Evolutionary conservation across 2,113 vertebrate genomes (phyloP).

Genomic region (Addax nasomaculatus): DNA sequence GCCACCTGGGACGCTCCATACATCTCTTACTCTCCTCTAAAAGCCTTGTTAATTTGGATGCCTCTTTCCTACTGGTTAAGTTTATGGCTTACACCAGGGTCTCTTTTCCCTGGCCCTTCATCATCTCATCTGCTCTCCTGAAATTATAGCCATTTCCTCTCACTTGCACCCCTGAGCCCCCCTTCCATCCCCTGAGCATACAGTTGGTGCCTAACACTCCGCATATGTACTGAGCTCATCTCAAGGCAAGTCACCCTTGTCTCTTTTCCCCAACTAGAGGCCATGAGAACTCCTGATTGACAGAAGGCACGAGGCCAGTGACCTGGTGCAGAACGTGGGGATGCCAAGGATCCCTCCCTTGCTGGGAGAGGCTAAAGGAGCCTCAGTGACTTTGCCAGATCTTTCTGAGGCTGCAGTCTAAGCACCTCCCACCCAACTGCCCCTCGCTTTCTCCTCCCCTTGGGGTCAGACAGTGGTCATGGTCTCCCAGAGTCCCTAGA

Average conservation of each 20-base stretch:
- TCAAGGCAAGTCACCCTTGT: rapidly evolving
- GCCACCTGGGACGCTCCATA: neutral
- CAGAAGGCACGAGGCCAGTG: neutral
- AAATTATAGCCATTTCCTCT: neutral
- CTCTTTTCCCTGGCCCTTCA: neutral
- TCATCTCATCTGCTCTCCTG: neutral
- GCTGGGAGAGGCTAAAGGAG: neutral
- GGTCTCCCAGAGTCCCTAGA: neutral
- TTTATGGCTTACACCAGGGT: neutral
- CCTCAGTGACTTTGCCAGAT: neutral
- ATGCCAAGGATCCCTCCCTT: neutral
- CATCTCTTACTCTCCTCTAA: neutral
- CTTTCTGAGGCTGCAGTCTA: neutral
- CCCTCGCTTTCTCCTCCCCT: neutral
- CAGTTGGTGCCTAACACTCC: neutral
- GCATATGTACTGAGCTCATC: neutral
- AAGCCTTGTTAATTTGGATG: neutral
- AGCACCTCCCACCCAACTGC: neutral
- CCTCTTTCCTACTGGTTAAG: neutral
- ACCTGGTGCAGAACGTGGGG: neutral
- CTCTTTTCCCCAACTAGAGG: neutral
- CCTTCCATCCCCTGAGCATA: neutral
- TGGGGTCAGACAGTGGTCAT: neutral
- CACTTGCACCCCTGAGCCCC: neutral
- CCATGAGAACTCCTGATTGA: neutral